Evolutionary conservation across 2,797 vertebrate species (phyloP), one percentile per base, ranked within the genome.

Genomic region (Gambelia wislizenii): DNA sequence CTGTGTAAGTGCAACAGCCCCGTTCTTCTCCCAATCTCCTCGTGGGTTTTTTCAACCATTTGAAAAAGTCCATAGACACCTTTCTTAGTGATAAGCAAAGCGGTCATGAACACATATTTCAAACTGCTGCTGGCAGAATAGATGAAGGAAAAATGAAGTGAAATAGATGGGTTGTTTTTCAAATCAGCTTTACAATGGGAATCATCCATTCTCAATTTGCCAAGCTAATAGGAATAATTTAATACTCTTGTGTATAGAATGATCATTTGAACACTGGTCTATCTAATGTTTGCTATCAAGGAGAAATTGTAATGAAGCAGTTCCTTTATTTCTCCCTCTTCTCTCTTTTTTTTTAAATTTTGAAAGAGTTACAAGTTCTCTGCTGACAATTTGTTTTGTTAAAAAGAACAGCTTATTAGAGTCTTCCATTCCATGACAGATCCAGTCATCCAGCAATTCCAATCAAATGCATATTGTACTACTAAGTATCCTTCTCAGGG

Each of bases 61-160:
- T n/a, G n/a, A n/a, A n/a, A n/a, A n/a, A n/a, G n/a, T n/a, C n/a
- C n/a, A n/a, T n/a, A n/a, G 5, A 59, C 1, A 83, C 83, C 27
- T 47, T 5, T 69, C 6, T 27, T 85, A 39, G 70, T 69, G 72
- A 7, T 84, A 85, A 89, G 69, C 89, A 0, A 92, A 86, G 39
- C 59, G 56, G 18, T 10, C 10, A 47, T 74, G 33, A 81, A 49
- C 12, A 76, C 44, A 77, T 1, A 1, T 79, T 86, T 33, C 7
- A 89, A 56, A 79, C 8, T 75, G 0, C 25, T 16, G 1, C 7
- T 2, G 0, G n/a, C 7, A 0, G 18, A 80, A 75, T 87, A 89
- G 30, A 89, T 86, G 6, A 39, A 56, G 16, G 79, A 87, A 93
- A 86, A 9, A 2, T n/a, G 30, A 0, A 18, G 0, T 33, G 76